Percentiles rank a stretch among this genome's conserved stretches.
Evolutionary conservation across 1,140 invertebrate genomes (phyloP).

Genomic region (Philotrypesis tridentata): DNA sequence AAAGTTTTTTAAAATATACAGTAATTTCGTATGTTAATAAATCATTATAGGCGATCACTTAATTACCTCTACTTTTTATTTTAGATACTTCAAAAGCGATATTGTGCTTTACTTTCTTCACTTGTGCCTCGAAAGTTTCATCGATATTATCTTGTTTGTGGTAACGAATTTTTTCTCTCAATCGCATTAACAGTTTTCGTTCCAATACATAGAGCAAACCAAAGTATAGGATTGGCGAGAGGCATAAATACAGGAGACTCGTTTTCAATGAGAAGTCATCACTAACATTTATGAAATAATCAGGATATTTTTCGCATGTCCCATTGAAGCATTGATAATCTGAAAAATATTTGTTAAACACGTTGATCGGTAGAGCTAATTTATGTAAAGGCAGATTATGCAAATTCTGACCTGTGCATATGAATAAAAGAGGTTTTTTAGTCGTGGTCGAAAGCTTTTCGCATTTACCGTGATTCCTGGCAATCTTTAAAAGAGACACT

Average conservation of each 20-base stretch:
- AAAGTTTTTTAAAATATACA: no score
- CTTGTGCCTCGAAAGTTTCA: constrained; percentile 63
- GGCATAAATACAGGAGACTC: constrained; percentile 57
- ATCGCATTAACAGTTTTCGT: constrained; percentile 55
- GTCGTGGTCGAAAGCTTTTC: constrained; percentile 61
- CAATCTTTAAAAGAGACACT: constrained; percentile 57
- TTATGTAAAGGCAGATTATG: no score
- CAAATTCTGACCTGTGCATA: constrained; percentile 52
- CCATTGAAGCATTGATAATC: constrained; percentile 60
- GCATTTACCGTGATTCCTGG: constrained; percentile 62
- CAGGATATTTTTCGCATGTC: constrained; percentile 56
- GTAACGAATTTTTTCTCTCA: constrained; percentile 53
- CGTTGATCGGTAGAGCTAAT: not conserved
- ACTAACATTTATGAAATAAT: constrained; percentile 59
- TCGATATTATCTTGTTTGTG: constrained; percentile 46
- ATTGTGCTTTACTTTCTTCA: constrained; percentile 63
- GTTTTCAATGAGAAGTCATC: constrained; percentile 58
- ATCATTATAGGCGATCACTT: no score
- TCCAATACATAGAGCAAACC: constrained; percentile 62
- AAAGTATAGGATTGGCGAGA: constrained; percentile 64
- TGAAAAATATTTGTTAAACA: constrained; percentile 30
- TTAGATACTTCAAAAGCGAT: constrained; percentile 63
- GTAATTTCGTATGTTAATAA: no score
- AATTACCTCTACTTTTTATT: constrained; percentile 48
- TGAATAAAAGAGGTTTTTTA: constrained; percentile 54